Conservation (phyloP, 1,140 invertebrate species). For the Goniozus legneri region DNA sequence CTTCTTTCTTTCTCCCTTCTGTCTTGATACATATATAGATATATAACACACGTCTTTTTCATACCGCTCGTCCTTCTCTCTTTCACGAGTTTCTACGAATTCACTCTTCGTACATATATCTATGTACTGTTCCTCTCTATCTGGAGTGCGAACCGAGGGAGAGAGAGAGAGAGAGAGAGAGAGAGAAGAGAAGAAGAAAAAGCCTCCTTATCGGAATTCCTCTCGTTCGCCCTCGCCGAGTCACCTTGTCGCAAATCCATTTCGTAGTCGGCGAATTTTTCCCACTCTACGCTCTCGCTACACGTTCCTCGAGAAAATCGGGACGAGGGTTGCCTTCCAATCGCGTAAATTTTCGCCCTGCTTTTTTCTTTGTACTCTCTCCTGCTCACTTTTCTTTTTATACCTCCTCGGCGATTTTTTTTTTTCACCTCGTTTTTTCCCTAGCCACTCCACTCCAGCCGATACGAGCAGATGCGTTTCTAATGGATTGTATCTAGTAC, state of each 20-base stretch:
- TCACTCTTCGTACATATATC: slow-evolving; percentile 6
- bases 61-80: neutral
- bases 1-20: slow-evolving; percentile 11
- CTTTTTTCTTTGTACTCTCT: slow-evolving; percentile 1
- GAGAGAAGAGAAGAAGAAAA: neutral
- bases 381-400: neutral
- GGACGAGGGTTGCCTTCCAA: slow-evolving; percentile 36
- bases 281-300: slow-evolving; percentile 20
- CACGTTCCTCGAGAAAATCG: too few relatives aligned
- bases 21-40: neutral
- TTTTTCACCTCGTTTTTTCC: too few relatives aligned
- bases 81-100: neutral
- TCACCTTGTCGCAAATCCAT: slow-evolving; percentile 51
- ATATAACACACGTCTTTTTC: neutral
- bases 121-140: too few relatives aligned
- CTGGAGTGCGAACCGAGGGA: neutral
- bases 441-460: too few relatives aligned
- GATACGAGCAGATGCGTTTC: too few relatives aligned
- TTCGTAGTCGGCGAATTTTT: slow-evolving; percentile 37
- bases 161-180: neutral
- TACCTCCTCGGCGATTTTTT: neutral
- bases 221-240: slow-evolving; percentile 29
- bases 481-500: too few relatives aligned
- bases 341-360: slow-evolving; percentile 25
- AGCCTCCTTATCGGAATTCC: slow-evolving; percentile 45